Base-by-base conservation (phyloP, 2,797 vertebrate species). In the Etheostoma perlongum region DNA sequence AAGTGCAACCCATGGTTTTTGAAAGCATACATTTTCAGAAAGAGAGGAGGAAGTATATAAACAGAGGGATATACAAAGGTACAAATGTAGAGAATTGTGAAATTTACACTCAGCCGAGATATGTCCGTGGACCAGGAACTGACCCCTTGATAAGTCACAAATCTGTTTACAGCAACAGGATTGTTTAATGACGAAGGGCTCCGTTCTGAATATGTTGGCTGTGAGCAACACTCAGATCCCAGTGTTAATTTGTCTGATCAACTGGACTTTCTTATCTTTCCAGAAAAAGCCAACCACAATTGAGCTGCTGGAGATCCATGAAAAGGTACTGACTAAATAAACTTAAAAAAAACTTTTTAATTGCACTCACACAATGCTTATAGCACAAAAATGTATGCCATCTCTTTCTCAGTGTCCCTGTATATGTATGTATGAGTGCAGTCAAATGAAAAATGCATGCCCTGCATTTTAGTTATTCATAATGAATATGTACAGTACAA, bases 201-300 rank as follows among this genome's bases (percentile, higher is more conserved):
- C 52, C 14, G 21, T 21, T 51, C 16, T 70, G 19, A 52, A 33
- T 64, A 23, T 70, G 46, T 42, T 58, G 30, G 6, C 25, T 59
- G 48, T 30, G 6, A 67, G 19, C 55, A 27, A 33, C 23, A 25
- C 36, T 42, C 18, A 51, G 21, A 33, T 62, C 16, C 8, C 23
- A 12, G 5, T 66, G 21, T 36, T 10, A 10, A 21, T 49, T 47
- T 30, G n/a, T 57, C 6, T 52, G 8, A 67, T 64, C 3, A 63
- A 51, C n/a, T 55, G 11, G 15, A 49, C 78, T 75, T 18, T 74
- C 12, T 91, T 53, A 91, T 63, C 81, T 40, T 80, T 79, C 16
- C 90, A 99, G 98, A 88, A 94, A 68, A 99, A 98, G 84, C 95
- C 94, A 85, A 97, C 97, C 53, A 98, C 97, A 46, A 94, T 98